Percentiles rank a stretch among this genome's conserved stretches.
Evolutionary conservation across 1,140 invertebrate genomes (phyloP).

Genomic region (Holcopasites calliopsidis): DNA sequence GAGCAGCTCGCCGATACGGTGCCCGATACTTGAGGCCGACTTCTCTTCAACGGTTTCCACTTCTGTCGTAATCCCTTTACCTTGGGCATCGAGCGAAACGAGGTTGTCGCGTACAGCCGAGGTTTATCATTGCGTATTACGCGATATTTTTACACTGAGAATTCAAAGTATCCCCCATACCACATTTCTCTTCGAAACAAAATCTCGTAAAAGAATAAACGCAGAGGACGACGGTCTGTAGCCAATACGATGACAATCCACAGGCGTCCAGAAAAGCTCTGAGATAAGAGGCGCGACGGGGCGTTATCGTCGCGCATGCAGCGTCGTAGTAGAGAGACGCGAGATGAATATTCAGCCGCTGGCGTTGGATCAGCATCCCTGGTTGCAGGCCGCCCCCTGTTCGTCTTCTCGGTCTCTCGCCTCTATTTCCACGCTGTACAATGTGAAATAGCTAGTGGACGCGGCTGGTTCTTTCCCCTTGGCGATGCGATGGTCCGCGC

Average conservation of each 20-base stretch:
- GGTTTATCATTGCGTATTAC: conserved; percentile 8
- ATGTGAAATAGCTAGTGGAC: conserved; percentile 27
- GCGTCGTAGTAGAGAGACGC: conserved; percentile 7
- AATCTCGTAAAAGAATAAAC: too few species aligned
- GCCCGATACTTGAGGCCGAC: conserved; percentile 20
- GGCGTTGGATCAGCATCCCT: conserved; percentile 28
- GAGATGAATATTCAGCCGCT: conserved; percentile 62
- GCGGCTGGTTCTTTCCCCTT: conserved; percentile 1
- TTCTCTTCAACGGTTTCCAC: conserved; percentile 24
- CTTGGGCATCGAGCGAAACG: neutral
- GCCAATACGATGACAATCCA: conserved; percentile 23
- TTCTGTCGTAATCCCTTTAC: conserved; percentile 27
- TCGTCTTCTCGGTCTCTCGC: conserved; percentile 12
- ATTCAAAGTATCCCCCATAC: too few species aligned
- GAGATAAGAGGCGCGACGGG: conserved; percentile 15
- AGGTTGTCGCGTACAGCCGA: conserved; percentile 4
- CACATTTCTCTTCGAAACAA: too few species aligned
- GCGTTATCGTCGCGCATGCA: conserved; percentile 27
- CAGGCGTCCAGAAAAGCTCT: neutral
- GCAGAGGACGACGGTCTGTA: neutral
- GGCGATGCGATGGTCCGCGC: conserved; percentile 7
- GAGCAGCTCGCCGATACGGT: conserved; percentile 2
- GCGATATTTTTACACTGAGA: neutral
- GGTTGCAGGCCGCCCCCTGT: neutral
- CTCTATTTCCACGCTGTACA: conserved; percentile 39